Evolutionary conservation across 2,888 invertebrate species (phyloP), one percentile per base, ranked within the genome.

Genomic region (Sminthurinus aureus): DNA sequence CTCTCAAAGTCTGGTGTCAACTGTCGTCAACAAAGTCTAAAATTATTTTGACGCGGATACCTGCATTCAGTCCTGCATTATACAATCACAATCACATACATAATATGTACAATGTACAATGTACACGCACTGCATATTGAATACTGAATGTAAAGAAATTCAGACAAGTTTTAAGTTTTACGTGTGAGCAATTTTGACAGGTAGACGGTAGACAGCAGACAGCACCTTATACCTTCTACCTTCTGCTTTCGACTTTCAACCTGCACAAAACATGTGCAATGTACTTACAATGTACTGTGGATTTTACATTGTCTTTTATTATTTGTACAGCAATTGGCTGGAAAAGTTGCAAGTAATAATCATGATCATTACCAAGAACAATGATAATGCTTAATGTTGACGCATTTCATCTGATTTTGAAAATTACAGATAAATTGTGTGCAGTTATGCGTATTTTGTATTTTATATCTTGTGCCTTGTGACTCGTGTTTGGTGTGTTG

Each of bases 291-390:
- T 38, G 38, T 6, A 38, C 6, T 38, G 38, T 38, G 6, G 3
- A 38, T 38, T 38, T 1, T 38, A 38, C 38, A 38, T 38, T 38
- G 38, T 1, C 3, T 38, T 38, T 6, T 38, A 38, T 38, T 38
- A 38, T 38, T 58, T 58, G 4, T 18, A 6, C 4, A 18, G 58
- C 78, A 78, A 66, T 83, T 83, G 80, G 67, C 75, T 79, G 64
- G 69, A 83, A 83, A 83, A 75, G 75, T 76, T 83, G 83, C 83
- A 80, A 83, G 83, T 83, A 83, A 83, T 83, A 74, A 73, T 79
- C 67, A 74, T 58, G 38, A 81, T 73, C 24, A 58, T 58, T 18
- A 18, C 58, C 58, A 58, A 58, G 58, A 58, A 58, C 15, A 58
- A 58, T 38, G 38, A 38, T 38, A 6, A 38, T 38, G 38, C 6